These are phyloP conservation scores for Bombus waltoni DNA, from an alignment of 1,140 invertebrate species.

Conservation along the genomic window DNA sequence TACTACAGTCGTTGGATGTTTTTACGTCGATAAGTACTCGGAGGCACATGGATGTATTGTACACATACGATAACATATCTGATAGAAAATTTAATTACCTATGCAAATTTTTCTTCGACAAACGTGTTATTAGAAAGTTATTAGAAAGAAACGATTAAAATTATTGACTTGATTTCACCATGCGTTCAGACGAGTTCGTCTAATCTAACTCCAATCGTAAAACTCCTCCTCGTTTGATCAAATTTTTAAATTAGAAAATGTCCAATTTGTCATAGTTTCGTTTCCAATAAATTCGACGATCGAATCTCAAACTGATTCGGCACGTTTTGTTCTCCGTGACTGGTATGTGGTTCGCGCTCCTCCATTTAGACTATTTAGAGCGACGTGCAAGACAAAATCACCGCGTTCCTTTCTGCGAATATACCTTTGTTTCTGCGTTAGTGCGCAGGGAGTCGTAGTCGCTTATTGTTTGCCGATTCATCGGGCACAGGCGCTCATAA, in stretches of 20 bases:
- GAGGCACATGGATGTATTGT: neutral
- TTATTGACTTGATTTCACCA: too few relatives aligned
- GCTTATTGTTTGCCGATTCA: slow-evolving; percentile 41
- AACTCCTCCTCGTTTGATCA: too few relatives aligned
- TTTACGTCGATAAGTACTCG: neutral
- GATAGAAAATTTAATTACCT: too few relatives aligned
- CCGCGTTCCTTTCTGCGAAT: neutral
- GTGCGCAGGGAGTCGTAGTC: neutral
- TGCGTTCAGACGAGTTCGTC: too few relatives aligned
- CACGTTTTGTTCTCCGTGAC: neutral
- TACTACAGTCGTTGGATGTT: neutral
- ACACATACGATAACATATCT: too few relatives aligned
- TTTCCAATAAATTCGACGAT: neutral
- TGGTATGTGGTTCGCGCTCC: neutral
- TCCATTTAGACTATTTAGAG: neutral
- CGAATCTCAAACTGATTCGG: neutral
- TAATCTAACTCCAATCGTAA: too few relatives aligned
- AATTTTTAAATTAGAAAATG: too few relatives aligned
- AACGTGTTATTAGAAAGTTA: too few relatives aligned
- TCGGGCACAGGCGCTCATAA: slow-evolving; percentile 19
- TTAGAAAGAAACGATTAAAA: too few relatives aligned
- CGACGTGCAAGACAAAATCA: slow-evolving; percentile 29
- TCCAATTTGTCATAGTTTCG: too few relatives aligned
- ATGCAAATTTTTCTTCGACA: too few relatives aligned
- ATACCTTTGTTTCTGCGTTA: slow-evolving; percentile 24